A percentile compares a stretch with the other conserved stretches of the same genome.
Evolutionary conservation across 2,888 invertebrate species (phyloP).

Genomic region (Epinotia ramella): DNA sequence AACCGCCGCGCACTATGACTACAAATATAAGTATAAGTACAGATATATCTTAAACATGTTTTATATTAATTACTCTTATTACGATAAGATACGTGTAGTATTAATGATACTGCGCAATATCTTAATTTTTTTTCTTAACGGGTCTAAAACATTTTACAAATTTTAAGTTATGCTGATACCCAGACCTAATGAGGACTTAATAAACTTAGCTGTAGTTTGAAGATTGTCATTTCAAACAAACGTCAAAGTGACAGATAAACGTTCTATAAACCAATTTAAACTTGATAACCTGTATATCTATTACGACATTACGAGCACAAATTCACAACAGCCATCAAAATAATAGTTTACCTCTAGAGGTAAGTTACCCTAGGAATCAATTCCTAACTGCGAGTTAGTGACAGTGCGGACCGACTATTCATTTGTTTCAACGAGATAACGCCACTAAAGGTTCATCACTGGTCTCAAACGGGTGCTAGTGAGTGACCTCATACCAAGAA

Average conservation of each 20-base stretch:
- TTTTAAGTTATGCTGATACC: background rate
- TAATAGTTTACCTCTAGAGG: no score
- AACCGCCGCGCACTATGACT: background rate
- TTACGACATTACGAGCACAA: background rate
- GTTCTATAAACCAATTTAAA: background rate
- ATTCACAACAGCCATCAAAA: background rate
- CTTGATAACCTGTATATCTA: no score
- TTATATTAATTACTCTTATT: background rate
- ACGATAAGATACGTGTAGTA: background rate
- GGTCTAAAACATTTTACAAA: background rate
- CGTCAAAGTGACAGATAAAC: background rate
- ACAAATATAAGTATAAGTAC: background rate
- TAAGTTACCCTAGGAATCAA: no score
- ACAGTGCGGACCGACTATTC: background rate
- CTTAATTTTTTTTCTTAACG: background rate
- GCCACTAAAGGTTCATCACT: background rate
- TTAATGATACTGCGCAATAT: background rate
- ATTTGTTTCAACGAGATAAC: conserved; percentile 1
- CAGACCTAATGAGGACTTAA: background rate
- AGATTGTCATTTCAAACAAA: background rate
- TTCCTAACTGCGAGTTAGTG: no score
- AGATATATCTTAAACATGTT: background rate
- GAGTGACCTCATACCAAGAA: no score
- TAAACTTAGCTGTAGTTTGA: no score
- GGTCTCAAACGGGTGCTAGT: no score